These are phyloP conservation scores for Strigamia transsilvanica DNA, from an alignment of 2,888 invertebrate species.

Conservation along the genomic window DNA sequence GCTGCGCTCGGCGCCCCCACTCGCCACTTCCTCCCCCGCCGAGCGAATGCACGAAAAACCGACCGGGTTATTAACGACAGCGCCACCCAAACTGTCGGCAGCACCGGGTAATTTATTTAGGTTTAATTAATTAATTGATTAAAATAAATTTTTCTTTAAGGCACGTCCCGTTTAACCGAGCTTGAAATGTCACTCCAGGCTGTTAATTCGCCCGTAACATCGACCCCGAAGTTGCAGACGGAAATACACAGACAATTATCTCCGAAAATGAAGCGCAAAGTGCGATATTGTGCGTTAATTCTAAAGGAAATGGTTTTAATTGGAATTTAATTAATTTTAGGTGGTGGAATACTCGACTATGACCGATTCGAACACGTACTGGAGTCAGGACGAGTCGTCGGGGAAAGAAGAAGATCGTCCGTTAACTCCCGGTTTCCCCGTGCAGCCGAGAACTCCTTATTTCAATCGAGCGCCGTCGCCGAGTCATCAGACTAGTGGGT, in stretches of 20 bases:
- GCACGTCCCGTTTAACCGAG: conserved; percentile 57
- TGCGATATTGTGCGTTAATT: background rate
- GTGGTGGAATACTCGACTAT: background rate
- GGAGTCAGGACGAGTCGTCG: conserved; percentile 34
- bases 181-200: conserved; percentile 58
- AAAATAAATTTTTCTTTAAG: conserved; percentile 24
- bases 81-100: background rate
- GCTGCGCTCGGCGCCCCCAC: conserved; percentile 13
- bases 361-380: conserved; percentile 32
- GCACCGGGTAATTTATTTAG: background rate
- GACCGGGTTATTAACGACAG: conserved; percentile 45
- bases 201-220: conserved; percentile 54
- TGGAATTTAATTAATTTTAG: background rate
- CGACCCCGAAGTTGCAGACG: background rate
- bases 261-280: conserved; percentile 37
- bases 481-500: conserved; percentile 66
- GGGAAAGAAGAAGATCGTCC: conserved; percentile 65
- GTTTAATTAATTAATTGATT: background rate
- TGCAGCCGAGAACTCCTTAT: conserved; percentile 87
- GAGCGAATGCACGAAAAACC: conserved; percentile 17
- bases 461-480: conserved; percentile 70
- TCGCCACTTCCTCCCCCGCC: conserved; percentile 52
- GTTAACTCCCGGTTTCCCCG: conserved; percentile 93
- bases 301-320: background rate
- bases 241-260: conserved; percentile 1